Base-by-base conservation (phyloP, 2,797 vertebrate genomes). In the Takifugu rubripes region DNA sequence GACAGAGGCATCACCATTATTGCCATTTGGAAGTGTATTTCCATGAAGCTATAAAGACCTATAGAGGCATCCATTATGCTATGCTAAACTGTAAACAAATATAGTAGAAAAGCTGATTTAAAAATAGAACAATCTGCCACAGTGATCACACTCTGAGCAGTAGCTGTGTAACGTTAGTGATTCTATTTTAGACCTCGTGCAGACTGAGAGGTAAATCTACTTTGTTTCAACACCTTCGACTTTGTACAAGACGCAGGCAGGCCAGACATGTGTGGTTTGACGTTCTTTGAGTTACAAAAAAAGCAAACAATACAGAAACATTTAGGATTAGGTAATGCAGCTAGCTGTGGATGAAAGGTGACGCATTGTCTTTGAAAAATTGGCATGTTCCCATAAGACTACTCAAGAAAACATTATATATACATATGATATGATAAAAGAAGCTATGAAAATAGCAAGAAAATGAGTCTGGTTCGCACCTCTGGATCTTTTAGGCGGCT, bases 401-500 rank as follows among this genome's bases (percentile, higher is more conserved):
- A 14, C 14, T 12, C 11, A 14, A 40, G 11, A 40, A 14, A 12
- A 40, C 12, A 3, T 14, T 1, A 40, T 12, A 40, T 11, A 40
- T 40, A 3, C 5, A 14, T 40, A 40, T 40, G 14, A 3, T 40
- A 14, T 40, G 3, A 40, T 3, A 40, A 40, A 49, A 17, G 16
- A 47, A 2, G 16, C 4, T 14, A 40, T 3, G 14, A 40, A 49
- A 17, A 5, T 21, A 2, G 16, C 4, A 2, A 40, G 36, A 17
- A 33, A 43, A 45, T 27, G 16, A 44, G n/a, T 29, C 36, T 21
- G 5, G 1, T 17, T 53, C 53, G 7, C 81, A 98, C 97, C 95
- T 99, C 94, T 64, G 97, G 96, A 72, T 99, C 97, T 74, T 90
- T 85, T 21, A 99, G 91, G 75, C 97, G 96, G 63, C 87, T 89